Evolutionary conservation across 2,113 vertebrate species (phyloP).

Genomic region (Lutjanus erythropterus): DNA sequence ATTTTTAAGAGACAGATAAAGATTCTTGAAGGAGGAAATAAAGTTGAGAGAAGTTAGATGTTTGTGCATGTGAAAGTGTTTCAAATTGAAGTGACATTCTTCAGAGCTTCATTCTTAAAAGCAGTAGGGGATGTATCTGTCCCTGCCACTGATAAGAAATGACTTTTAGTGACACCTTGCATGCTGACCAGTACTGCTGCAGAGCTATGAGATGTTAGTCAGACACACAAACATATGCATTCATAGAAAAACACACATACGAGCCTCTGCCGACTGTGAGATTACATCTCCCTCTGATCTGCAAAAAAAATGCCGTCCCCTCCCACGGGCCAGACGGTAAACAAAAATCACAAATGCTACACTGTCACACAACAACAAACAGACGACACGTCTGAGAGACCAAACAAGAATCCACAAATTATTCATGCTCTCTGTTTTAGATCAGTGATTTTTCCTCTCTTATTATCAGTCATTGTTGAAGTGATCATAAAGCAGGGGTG

Average conservation of each 20-base stretch:
- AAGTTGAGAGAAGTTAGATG: not conserved
- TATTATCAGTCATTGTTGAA: constrained; percentile 53
- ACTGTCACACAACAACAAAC: constrained; percentile 47
- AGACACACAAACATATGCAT: constrained; percentile 34
- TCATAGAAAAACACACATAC: constrained; percentile 18
- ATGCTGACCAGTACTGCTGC: constrained; percentile 37
- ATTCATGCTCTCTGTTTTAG: constrained; percentile 58
- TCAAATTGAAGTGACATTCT: constrained; percentile 30
- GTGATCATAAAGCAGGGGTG: constrained; percentile 41
- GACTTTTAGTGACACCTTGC: constrained; percentile 51
- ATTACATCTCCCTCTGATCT: constrained; percentile 67
- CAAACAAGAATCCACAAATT: constrained; percentile 56
- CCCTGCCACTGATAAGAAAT: constrained; percentile 58
- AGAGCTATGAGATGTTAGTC: constrained; percentile 30
- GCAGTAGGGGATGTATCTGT: constrained; percentile 35
- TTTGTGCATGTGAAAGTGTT: not conserved
- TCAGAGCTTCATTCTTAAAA: constrained; percentile 49
- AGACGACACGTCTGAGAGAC: constrained; percentile 39
- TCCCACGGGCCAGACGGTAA: constrained; percentile 46
- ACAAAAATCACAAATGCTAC: constrained; percentile 53
- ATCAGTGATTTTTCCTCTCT: constrained; percentile 46
- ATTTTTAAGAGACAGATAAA: constrained; percentile 55
- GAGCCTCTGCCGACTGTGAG: constrained; percentile 27
- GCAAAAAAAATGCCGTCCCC: constrained; percentile 19
- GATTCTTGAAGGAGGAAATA: constrained; percentile 32